Evolutionary conservation across 2,888 invertebrate genomes (phyloP), one percentile per base, ranked within the genome.

Genomic region (Xylocampa areola): DNA sequence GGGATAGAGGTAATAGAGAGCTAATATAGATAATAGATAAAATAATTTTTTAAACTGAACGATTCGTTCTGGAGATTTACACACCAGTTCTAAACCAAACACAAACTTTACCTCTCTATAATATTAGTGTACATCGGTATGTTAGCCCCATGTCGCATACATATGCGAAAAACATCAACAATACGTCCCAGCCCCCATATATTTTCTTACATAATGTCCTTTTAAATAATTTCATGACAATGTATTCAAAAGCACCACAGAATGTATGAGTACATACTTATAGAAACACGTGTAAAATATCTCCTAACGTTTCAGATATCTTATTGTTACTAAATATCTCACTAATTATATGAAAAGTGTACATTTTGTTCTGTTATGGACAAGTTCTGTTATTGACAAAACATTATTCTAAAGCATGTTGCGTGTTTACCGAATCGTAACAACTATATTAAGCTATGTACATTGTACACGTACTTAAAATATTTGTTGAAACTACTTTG

Each of bases 371-470:
- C 54, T 70, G 72, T 60, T 75, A 73, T 60, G 43, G 52, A 66
- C 36, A 47, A 63, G 43, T 75, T 75, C 50, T 70, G 71, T 73
- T 88, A 82, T 81, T 76, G 73, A 85, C 81, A 82, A 87, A 86
- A 85, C 72, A 81, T 76, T 77, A 74, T 82, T 81, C 71, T 83
- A 83, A 86, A 82, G 88, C 89, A 88, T 90, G 88, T 86, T 87
- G 88, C 85, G 90, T 88, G 87, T 87, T 79, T 53, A 59, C 49
- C 16, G 43, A 65, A 68, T 68, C 68, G 65, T 60, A 37, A 60
- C 58, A 48, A 45, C 36, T 62, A 41, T 36, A 33, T 45, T 59
- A 39, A 51, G 37, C 29, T 63, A 54, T 40, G 11, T 50, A n/a
- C n/a, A n/a, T n/a, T n/a, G n/a, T n/a, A n/a, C n/a, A n/a, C n/a